Evolutionary conservation across 2,888 invertebrate genomes (phyloP).

Genomic region (Ormyrus rosae): DNA sequence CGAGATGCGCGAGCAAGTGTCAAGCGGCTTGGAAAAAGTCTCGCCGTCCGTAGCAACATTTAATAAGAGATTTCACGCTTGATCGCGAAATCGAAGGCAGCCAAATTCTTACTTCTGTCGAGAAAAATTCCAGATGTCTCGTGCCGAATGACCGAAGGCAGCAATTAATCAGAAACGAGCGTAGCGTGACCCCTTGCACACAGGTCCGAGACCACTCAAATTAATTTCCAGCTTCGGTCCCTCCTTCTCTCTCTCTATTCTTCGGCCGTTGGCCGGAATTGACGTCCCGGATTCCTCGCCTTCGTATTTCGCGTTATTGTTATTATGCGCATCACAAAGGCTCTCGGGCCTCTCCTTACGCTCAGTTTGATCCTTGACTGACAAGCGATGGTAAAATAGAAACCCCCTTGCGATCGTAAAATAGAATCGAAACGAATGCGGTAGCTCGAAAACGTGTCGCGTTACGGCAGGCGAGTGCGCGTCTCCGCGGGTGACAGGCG

Average conservation of each 20-base stretch:
- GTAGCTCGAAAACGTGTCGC: neutral
- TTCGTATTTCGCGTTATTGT: constrained; percentile 36
- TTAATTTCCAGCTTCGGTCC: constrained; percentile 69
- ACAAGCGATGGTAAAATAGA: constrained; percentile 8
- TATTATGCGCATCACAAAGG: constrained; percentile 30
- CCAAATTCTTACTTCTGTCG: constrained; percentile 42
- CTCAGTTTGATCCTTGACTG: constrained; percentile 46
- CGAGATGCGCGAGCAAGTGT: neutral
- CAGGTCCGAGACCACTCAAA: constrained; percentile 70
- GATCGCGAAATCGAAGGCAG: constrained; percentile 21
- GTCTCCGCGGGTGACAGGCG: constrained; percentile 20
- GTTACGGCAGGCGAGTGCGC: constrained; percentile 1
- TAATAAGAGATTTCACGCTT: constrained; percentile 53
- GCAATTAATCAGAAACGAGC: constrained; percentile 49
- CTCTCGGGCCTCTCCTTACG: constrained; percentile 35
- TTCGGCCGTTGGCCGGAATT: neutral
- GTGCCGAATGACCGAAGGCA: neutral
- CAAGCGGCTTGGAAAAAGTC: neutral
- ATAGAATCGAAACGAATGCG: constrained; percentile 28
- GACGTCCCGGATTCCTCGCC: constrained; percentile 27
- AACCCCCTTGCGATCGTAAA: constrained; percentile 9
- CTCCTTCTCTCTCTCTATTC: neutral
- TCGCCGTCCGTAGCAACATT: constrained; percentile 16
- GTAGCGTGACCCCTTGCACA: constrained; percentile 26
- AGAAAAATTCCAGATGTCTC: constrained; percentile 52